Evolutionary conservation across 2,113 vertebrate genomes (phyloP).

Genomic region (Morone saxatilis): DNA sequence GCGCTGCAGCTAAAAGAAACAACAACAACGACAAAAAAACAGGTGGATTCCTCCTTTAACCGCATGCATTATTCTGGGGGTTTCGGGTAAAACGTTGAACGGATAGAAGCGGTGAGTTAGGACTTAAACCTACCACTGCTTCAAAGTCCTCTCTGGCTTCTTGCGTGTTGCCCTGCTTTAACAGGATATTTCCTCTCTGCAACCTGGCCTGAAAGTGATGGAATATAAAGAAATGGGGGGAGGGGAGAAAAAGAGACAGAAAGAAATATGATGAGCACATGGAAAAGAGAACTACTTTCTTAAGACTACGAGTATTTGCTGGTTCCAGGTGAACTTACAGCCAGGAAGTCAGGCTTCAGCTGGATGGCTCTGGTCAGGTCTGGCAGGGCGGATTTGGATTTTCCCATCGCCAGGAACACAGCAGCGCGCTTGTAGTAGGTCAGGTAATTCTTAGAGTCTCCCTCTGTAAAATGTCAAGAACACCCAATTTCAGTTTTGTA

Average conservation of each 20-base stretch:
- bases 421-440: slow-evolving; percentile 90
- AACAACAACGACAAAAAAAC: neutral
- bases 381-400: slow-evolving; percentile 88
- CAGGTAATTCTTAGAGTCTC: slow-evolving; percentile 89
- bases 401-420: slow-evolving; percentile 89
- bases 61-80: neutral
- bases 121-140: slow-evolving; percentile 80
- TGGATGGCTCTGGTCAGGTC: slow-evolving; percentile 88
- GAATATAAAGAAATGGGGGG: neutral
- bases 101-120: neutral
- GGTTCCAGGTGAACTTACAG: slow-evolving; percentile 76
- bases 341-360: slow-evolving; percentile 89
- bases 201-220: slow-evolving; percentile 82
- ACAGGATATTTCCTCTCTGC: slow-evolving; percentile 87
- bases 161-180: slow-evolving; percentile 85
- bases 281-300: neutral
- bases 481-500: neutral
- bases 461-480: slow-evolving; percentile 76
- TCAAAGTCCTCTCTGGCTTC: slow-evolving; percentile 87
- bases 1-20: slow-evolving; percentile 77
- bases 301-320: neutral
- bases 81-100: neutral
- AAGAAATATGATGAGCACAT: neutral
- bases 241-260: neutral
- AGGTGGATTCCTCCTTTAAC: neutral